phyloP scores from a whole-genome alignment of 2,888 invertebrate genomes.

The Tachina fera region DNA sequence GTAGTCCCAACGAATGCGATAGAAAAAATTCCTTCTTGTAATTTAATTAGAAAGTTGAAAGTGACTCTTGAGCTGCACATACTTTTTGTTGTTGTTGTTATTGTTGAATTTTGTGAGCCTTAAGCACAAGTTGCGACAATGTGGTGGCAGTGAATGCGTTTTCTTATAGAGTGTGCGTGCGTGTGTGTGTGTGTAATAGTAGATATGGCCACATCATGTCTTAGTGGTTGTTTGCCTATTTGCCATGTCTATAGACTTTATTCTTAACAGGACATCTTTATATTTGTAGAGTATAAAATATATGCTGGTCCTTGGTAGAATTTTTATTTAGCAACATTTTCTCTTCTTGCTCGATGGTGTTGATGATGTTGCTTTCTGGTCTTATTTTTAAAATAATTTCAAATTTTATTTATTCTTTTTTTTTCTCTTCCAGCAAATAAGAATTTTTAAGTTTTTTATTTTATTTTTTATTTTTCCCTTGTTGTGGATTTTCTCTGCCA shows the following conservation, averaged over 20 bases:
- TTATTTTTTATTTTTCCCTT: slow-evolving; percentile 41
- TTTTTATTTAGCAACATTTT: slow-evolving; percentile 15
- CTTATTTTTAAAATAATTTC: slow-evolving; percentile 36
- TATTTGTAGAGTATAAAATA: slow-evolving; percentile 13
- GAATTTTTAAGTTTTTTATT: slow-evolving; percentile 8
- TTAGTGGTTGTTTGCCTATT: slow-evolving; percentile 61
- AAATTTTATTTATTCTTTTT: slow-evolving; percentile 34
- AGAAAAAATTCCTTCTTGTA: slow-evolving; percentile 61
- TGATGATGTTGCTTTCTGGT: slow-evolving; percentile 27
- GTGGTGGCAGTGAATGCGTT: slow-evolving; percentile 15
- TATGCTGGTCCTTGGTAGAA: background rate
- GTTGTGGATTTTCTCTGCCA: slow-evolving; percentile 32
- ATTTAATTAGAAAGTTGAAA: slow-evolving; percentile 70
- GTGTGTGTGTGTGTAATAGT: background rate
- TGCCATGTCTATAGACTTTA: slow-evolving; percentile 59
- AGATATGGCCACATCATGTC: slow-evolving; percentile 33
- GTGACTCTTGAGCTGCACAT: slow-evolving; percentile 62
- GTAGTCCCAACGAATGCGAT: slow-evolving; percentile 12
- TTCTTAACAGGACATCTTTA: slow-evolving; percentile 47
- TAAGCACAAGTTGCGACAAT: slow-evolving; percentile 7
- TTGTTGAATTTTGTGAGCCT: slow-evolving; percentile 4
- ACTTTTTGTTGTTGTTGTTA: background rate
- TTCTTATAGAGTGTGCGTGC: background rate
- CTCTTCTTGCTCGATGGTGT: slow-evolving; percentile 1
- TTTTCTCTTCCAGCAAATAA: slow-evolving; percentile 4